phyloP scores from a whole-genome alignment of 2,113 vertebrate genomes.

The Progne subis region DNA sequence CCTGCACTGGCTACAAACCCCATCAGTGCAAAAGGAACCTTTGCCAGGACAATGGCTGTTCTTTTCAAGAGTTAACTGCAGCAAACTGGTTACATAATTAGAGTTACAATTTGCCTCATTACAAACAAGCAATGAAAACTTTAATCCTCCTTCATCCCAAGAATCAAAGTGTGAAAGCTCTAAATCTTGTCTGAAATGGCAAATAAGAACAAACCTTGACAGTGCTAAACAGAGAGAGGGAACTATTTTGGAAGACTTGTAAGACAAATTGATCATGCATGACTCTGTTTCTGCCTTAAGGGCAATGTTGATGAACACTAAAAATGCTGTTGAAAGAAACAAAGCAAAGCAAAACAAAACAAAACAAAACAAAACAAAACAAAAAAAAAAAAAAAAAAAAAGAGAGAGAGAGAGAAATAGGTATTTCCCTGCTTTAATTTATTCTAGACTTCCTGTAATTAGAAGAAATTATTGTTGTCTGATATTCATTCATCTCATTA shows the following conservation, averaged over 20 bases:
- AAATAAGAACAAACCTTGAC: conserved; percentile 53
- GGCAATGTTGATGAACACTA: conserved; percentile 12
- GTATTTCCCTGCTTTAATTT: conserved; percentile 39
- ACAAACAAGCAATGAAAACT: conserved; percentile 21
- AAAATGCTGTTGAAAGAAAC: background rate
- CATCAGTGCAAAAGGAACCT: background rate
- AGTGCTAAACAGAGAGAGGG: conserved; percentile 28
- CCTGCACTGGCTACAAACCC: background rate
- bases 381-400: background rate
- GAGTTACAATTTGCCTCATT: conserved; percentile 12
- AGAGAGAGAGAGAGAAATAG: background rate
- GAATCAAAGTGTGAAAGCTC: conserved; percentile 46
- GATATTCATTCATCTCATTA: conserved; percentile 35
- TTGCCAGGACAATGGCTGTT: background rate
- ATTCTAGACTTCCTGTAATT: conserved; percentile 37
- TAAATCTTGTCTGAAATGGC: conserved; percentile 57
- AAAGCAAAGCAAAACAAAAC: background rate
- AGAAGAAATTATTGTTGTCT: conserved; percentile 40
- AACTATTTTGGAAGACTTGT: conserved; percentile 43
- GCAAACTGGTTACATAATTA: conserved; percentile 12
- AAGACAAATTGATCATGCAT: conserved; percentile 59
- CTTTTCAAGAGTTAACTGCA: conserved; percentile 34
- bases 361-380: background rate
- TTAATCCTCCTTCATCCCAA: conserved; percentile 11
- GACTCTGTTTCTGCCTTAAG: conserved; percentile 14